Percentiles rank a stretch among this genome's conserved stretches.
These are phyloP conservation scores for Fulmarus glacialis DNA, from an alignment of 2,113 vertebrate genomes.

Conservation along the genomic window DNA sequence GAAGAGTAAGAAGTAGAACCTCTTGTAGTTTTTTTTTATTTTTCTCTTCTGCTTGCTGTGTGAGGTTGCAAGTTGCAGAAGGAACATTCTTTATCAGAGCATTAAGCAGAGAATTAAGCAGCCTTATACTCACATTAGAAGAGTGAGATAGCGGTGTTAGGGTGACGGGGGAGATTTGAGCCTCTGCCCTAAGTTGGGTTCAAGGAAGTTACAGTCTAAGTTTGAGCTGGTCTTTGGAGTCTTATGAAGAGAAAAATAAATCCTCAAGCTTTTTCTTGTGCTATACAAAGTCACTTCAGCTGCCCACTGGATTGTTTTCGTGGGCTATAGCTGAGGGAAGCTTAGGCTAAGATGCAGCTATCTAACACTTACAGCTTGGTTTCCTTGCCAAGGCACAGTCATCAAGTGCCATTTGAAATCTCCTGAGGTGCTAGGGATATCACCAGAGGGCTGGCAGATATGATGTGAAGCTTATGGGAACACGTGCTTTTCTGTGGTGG, in stretches of 20 bases:
- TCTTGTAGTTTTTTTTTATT: background rate
- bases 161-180: background rate
- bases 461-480: background rate
- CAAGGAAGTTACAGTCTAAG: background rate
- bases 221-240: background rate
- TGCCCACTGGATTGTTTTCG: background rate
- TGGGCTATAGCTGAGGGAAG: background rate
- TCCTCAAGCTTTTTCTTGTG: background rate
- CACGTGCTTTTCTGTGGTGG: background rate
- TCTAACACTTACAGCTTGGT: background rate
- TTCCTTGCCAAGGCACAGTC: background rate
- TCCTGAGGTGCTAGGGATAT: background rate
- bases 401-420: background rate
- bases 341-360: background rate
- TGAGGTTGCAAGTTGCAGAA: background rate
- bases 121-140: background rate
- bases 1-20: background rate
- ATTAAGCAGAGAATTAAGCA: background rate
- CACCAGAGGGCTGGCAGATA: background rate
- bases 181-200: background rate
- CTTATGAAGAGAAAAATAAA: background rate
- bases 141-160: fast-evolving
- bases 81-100: background rate
- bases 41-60: background rate
- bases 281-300: background rate